These are phyloP conservation scores for Plagiodera versicolora DNA, from an alignment of 2,888 invertebrate genomes.

Conservation along the genomic window DNA sequence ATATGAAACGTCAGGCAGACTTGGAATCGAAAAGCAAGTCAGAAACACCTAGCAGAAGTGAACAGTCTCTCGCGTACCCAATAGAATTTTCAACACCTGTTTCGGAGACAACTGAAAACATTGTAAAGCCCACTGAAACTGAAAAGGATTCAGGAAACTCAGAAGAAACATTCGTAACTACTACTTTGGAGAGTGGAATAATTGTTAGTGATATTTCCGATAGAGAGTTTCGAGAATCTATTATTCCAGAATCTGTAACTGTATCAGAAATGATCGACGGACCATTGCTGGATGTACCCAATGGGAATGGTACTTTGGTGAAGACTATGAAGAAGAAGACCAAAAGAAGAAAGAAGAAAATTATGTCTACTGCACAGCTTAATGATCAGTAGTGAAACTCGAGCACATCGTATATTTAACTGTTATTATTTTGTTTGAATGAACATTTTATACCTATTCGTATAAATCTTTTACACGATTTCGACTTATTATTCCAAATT, in stretches of 20 bases:
- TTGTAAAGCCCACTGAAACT: background rate
- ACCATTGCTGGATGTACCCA: background rate
- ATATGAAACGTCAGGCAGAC: background rate
- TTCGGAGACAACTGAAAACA: background rate
- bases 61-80: background rate
- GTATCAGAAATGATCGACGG: background rate
- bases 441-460: background rate
- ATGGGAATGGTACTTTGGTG: background rate
- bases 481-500: background rate
- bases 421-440: background rate
- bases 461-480: background rate
- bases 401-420: background rate
- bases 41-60: background rate
- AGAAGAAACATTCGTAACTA: too few species aligned
- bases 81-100: background rate
- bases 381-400: background rate
- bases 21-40: too few species aligned
- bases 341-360: slow-evolving; percentile 12
- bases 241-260: background rate
- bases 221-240: too few species aligned
- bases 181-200: too few species aligned
- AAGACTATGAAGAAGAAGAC: slow-evolving; percentile 6
- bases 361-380: background rate
- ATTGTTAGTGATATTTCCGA: too few species aligned
- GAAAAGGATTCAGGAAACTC: background rate